Evolutionary conservation across 1,140 invertebrate species (phyloP).

Genomic region (Hylaeus anthracinus): DNA sequence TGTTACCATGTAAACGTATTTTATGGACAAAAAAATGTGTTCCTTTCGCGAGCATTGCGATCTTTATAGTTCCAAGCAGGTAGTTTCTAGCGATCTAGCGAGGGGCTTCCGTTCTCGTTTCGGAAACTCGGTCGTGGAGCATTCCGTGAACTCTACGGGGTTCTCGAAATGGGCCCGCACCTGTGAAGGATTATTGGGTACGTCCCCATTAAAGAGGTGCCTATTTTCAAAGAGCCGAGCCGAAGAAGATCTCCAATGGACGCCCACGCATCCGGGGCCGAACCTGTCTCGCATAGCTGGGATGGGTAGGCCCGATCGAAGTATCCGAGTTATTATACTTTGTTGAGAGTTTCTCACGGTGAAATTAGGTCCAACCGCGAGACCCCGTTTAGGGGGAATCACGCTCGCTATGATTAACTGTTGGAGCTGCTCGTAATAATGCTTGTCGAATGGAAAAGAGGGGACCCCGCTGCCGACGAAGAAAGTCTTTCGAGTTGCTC

Average conservation of each 20-base stretch:
- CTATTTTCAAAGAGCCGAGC: conserved; percentile 26
- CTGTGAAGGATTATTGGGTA: conserved; percentile 44
- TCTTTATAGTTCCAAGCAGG: too few relatives aligned
- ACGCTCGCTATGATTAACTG: conserved; percentile 30
- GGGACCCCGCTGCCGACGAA: neutral
- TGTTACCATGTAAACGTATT: too few relatives aligned
- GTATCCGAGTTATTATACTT: conserved; percentile 15
- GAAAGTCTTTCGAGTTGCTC: neutral
- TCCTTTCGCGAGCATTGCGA: too few relatives aligned
- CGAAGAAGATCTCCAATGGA: conserved; percentile 19
- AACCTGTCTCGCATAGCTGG: conserved; percentile 4
- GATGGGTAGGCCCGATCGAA: conserved; percentile 28
- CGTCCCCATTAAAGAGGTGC: conserved; percentile 28
- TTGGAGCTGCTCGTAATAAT: conserved; percentile 25
- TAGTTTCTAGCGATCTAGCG: too few relatives aligned
- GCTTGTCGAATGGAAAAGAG: conserved; percentile 16
- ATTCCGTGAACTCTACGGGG: conserved; percentile 17
- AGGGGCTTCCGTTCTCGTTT: conserved; percentile 56
- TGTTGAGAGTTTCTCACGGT: conserved; percentile 56
- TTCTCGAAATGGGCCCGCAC: conserved; percentile 44
- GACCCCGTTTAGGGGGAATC: conserved; percentile 11
- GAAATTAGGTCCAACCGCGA: conserved; percentile 24
- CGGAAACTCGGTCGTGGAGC: neutral
- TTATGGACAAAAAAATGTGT: too few relatives aligned
- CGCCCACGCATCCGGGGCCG: conserved; percentile 52